Evolutionary conservation across 2,888 invertebrate genomes (phyloP), one percentile per base, ranked within the genome.

Genomic region (Tipula unca): DNA sequence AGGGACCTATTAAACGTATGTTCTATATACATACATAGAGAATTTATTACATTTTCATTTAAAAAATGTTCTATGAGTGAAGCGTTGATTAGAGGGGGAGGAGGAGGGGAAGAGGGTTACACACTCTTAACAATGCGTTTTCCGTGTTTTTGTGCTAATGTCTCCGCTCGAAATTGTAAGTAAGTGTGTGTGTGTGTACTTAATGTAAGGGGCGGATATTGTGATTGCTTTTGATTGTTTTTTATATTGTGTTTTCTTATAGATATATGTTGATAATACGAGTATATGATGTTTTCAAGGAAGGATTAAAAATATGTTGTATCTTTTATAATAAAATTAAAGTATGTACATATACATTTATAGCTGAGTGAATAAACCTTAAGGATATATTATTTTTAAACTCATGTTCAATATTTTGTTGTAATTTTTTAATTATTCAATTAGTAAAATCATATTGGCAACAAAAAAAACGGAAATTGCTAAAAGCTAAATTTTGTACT

Each of bases 191-290:
- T 69, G 25, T 25, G 69, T 69, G 17, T 54, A 25, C 25, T 25
- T 69, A 69, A 69, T 69, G 69, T 69, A 69, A 69, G 69, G 69
- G 69, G 69, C 69, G 69, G 69, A 69, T 25, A 69, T 69, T 69
- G 69, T 69, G 69, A 69, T 69, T 48, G 48, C 48, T 48, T 48
- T 48, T 17, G 17, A 48, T 48, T 69, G 69, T 69, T 25, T 69
- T 20, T 25, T 25, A 25, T 69, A 10, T 32, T 32, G 5, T 54
- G 17, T 54, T 4, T 17, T 54, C 48, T 5, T 54, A 39, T 35
- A 35, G 35, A 35, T 39, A 48, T 48, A 69, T 10, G 69, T 8
- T 69, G 10, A 25, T 69, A 25, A 69, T 69, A 25, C 20, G 17
- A 17, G 4, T 17, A 48, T 48, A 69, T 25, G 25, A 13, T 69